Evolutionary conservation across 2,113 vertebrate genomes (phyloP), one percentile per base, ranked within the genome.

Genomic region (Tetrax tetrax): DNA sequence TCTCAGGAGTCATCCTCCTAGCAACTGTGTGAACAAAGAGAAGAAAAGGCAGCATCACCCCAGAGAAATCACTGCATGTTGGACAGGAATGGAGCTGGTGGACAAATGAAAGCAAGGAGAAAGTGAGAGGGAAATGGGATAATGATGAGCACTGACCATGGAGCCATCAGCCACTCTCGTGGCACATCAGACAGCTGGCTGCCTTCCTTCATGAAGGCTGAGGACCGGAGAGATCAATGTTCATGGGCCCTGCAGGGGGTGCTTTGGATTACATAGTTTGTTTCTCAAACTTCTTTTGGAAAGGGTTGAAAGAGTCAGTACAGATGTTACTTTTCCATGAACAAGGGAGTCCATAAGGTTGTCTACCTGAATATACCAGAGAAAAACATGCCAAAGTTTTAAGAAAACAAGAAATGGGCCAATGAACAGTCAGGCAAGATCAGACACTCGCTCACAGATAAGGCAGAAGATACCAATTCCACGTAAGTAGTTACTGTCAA

Each of bases 121-220:
- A 48, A 16, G n/a, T 28, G n/a, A 69, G 33, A 90, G 19, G 29
- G 35, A 80, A 76, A 54, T 0, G 9, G n/a, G 27, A 22, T 24
- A 50, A 15, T 0, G 3, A 28, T 1, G 2, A 43, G 7, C 21
- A 45, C 51, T 54, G 77, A 45, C 17, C 17, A 3, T 4, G 13
- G 48, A 75, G 48, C 25, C 24, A 25, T n/a, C 41, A 53, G 7
- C 21, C 41, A 60, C 25, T 45, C 22, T 63, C n/a, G 37, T 2
- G 17, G 23, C 48, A 63, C 16, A 20, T 47, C 35, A 53, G 33
- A 45, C 10, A 72, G 12, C 33, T 24, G 35, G 4, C 21, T 93
- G 71, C 53, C 27, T 77, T 65, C 10, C 50, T 76, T 57, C 4
- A 0, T 27, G 61, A 76, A 61, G 27, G 13, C 43, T 90, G 54